Evolutionary conservation across 1,140 invertebrate species (phyloP).

Genomic region (Uloborus diversus): DNA sequence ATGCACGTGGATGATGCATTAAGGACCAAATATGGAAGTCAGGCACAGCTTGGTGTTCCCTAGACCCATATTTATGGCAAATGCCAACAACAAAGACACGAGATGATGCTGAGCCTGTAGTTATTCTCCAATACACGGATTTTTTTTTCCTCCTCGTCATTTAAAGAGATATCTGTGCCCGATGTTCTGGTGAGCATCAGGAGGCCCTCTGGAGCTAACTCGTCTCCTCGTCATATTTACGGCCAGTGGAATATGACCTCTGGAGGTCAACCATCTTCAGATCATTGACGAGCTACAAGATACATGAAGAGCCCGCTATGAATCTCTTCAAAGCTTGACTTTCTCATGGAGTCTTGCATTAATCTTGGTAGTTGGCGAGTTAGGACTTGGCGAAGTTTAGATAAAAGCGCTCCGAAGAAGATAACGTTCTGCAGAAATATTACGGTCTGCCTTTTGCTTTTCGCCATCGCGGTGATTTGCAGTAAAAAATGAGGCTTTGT

Average conservation of each 20-base stretch:
- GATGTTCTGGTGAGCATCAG: constrained; percentile 32
- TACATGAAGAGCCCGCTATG: neutral
- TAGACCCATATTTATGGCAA: constrained; percentile 28
- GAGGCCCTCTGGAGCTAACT: constrained; percentile 33
- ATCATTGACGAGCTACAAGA: constrained; percentile 25
- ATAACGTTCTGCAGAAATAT: no score
- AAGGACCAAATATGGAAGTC: constrained; percentile 12
- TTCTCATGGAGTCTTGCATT: neutral
- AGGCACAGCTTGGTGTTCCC: neutral
- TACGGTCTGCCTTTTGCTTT: no score
- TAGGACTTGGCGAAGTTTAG: no score
- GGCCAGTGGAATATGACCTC: constrained; percentile 27
- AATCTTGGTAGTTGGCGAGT: neutral
- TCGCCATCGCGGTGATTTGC: no score
- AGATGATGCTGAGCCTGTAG: constrained; percentile 42
- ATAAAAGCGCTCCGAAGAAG: no score
- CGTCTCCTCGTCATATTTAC: constrained; percentile 48
- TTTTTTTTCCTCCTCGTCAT: constrained; percentile 3
- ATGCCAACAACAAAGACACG: constrained; percentile 41
- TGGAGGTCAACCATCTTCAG: constrained; percentile 45
- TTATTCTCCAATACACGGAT: constrained; percentile 39
- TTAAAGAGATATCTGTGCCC: constrained; percentile 13
- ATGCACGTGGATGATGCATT: no score
- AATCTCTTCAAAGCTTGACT: neutral
- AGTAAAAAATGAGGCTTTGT: no score